These are phyloP conservation scores for Luscinia megarhynchos DNA, from an alignment of 2,797 vertebrate genomes.

Conservation along the genomic window DNA sequence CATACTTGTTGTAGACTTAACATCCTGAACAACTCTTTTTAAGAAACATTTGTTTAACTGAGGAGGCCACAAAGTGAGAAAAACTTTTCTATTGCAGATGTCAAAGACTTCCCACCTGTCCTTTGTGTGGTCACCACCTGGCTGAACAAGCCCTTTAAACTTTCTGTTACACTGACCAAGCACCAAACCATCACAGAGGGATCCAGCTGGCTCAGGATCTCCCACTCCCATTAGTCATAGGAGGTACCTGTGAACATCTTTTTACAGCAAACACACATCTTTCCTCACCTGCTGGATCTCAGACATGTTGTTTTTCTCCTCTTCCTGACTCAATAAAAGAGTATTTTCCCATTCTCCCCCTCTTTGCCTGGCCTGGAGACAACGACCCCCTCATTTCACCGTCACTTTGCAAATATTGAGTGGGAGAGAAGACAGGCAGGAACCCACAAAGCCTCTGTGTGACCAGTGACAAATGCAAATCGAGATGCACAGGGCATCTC, in stretches of 20 bases:
- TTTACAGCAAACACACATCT: background rate
- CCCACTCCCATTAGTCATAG: background rate
- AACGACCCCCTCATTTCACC: background rate
- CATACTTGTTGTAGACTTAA: background rate
- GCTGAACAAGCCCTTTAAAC: background rate
- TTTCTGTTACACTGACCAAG: background rate
- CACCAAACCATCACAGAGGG: background rate
- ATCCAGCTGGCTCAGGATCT: background rate
- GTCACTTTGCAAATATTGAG: background rate
- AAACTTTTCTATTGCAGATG: background rate
- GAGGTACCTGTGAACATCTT: background rate
- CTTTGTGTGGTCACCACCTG: background rate
- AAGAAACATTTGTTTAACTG: background rate
- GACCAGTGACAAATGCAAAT: background rate
- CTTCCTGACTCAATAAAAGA: background rate
- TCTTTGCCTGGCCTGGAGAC: background rate
- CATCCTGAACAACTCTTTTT: background rate
- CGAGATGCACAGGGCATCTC: background rate
- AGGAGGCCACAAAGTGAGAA: fast-evolving
- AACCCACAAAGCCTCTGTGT: background rate
- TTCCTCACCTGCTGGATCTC: background rate
- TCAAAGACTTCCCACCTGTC: background rate
- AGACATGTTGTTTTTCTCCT: background rate
- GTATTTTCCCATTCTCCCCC: background rate
- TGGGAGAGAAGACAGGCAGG: background rate